phyloP scores from a whole-genome alignment of 1,140 invertebrate species.

The Sinonovacula constricta region DNA sequence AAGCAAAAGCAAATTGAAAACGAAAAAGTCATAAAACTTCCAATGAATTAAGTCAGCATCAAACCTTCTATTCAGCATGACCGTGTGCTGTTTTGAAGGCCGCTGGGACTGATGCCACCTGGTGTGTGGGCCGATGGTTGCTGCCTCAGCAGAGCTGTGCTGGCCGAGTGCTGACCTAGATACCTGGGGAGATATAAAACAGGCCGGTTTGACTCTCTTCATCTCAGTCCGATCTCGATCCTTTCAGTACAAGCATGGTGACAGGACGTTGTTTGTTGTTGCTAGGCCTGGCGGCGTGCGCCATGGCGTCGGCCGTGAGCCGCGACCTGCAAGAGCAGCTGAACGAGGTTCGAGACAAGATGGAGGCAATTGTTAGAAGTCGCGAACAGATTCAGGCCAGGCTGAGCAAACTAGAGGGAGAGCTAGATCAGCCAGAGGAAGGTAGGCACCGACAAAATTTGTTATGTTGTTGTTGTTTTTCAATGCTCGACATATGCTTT shows the following conservation, averaged over 20 bases:
- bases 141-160: too few species aligned
- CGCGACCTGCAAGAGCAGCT: neutral
- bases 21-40: too few species aligned
- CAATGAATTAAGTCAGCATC: too few species aligned
- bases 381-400: neutral
- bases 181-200: too few species aligned
- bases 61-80: too few species aligned
- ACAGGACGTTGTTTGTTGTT: slow-evolving; percentile 44
- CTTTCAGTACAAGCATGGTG: slow-evolving; percentile 40
- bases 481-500: neutral
- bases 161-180: too few species aligned
- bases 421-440: slow-evolving; percentile 5
- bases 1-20: too few species aligned
- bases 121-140: too few species aligned
- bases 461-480: neutral
- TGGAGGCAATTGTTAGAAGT: neutral
- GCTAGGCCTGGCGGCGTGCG: slow-evolving; percentile 13
- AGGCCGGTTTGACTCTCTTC: too few species aligned
- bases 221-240: slow-evolving; percentile 18
- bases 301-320: neutral
- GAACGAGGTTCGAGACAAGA: neutral
- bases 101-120: too few species aligned
- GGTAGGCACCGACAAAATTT: too few species aligned
- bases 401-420: neutral
- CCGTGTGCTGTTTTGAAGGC: too few species aligned